Percentiles rank a stretch among this genome's conserved stretches.
Conservation (phyloP, 2,113 vertebrate genomes). For the Carassius auratus region DNA sequence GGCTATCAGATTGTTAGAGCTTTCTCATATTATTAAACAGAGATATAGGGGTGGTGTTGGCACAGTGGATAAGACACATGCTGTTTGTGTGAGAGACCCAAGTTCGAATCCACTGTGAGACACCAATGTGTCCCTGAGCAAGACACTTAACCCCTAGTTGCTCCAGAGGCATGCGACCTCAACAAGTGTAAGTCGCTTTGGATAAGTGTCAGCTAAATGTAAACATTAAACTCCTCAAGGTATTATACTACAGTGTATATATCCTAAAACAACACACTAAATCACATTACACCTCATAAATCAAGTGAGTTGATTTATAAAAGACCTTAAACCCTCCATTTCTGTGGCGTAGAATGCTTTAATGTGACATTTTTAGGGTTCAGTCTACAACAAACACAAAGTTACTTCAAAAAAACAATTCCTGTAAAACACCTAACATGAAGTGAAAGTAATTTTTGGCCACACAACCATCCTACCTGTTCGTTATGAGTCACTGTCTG, state of each 20-base stretch:
- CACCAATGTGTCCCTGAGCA: no score
- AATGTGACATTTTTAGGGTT: background rate
- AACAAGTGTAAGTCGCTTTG: no score
- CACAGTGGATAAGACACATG: no score
- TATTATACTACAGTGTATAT: background rate
- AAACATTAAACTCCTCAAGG: background rate
- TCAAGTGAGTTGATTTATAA: background rate
- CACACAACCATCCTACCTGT: background rate
- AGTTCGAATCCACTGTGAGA: no score
- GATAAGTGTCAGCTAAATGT: no score
- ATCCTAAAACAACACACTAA: background rate
- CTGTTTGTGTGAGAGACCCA: no score
- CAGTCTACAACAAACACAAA: background rate
- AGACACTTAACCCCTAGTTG: no score
- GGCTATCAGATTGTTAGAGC: background rate
- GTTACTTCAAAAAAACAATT: background rate
- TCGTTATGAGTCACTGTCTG: background rate
- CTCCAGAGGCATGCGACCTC: no score
- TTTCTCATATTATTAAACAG: background rate
- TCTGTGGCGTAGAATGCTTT: background rate
- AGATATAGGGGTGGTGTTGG: no score
- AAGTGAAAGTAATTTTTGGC: conserved; percentile 1
- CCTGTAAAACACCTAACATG: background rate
- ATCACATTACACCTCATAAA: background rate
- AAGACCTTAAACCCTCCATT: background rate